Evolutionary conservation across 1,140 invertebrate species (phyloP).

Genomic region (Drosophila sucinea): DNA sequence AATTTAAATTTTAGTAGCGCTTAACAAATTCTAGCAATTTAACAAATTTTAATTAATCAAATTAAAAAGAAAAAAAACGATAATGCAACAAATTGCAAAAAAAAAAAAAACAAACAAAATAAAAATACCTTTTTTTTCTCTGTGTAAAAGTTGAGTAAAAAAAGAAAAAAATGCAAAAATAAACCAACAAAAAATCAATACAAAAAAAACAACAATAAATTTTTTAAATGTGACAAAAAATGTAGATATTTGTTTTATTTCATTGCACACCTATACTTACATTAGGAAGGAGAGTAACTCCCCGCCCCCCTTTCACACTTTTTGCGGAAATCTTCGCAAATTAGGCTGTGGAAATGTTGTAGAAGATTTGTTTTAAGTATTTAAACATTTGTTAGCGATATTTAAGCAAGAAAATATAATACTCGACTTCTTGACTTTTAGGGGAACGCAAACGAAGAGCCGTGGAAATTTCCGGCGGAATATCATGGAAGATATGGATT

Average conservation of each 20-base stretch:
- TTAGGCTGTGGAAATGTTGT: too few species aligned
- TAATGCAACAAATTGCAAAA: constrained; percentile 71
- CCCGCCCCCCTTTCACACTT: neutral
- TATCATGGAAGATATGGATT: too few species aligned
- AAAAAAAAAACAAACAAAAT: constrained; percentile 48
- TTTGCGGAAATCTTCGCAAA: too few species aligned
- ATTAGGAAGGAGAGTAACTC: too few species aligned
- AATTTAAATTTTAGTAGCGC: constrained; percentile 82
- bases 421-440: too few species aligned
- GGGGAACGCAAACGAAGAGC: too few species aligned
- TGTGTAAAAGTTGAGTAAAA: constrained; percentile 79
- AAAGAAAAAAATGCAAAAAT: constrained; percentile 32
- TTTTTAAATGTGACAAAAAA: constrained; percentile 70
- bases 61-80: constrained; percentile 54
- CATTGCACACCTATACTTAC: too few species aligned
- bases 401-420: too few species aligned
- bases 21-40: constrained; percentile 82
- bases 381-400: neutral
- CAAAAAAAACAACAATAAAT: constrained; percentile 58
- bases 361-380: neutral
- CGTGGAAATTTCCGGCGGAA: too few species aligned
- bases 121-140: constrained; percentile 67
- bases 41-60: constrained; percentile 82
- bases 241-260: neutral
- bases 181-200: constrained; percentile 43